Evolutionary conservation across 1,140 invertebrate species (phyloP).

Genomic region (Calliphora vicina): DNA sequence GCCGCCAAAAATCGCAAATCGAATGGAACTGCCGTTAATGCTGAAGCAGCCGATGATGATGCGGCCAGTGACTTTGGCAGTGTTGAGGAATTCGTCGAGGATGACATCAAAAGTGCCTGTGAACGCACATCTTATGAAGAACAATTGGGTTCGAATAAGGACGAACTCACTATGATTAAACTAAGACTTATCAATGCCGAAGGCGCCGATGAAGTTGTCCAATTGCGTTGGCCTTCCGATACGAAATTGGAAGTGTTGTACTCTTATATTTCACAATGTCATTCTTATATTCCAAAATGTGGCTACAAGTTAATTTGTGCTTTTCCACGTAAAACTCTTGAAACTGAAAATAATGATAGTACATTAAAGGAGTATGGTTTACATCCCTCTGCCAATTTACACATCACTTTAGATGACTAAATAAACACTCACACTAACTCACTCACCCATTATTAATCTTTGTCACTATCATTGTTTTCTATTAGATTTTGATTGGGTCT

Average conservation of each 20-base stretch:
- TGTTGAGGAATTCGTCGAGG: constrained; percentile 52
- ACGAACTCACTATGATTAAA: constrained; percentile 53
- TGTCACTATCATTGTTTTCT: background rate
- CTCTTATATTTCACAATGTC: constrained; percentile 55
- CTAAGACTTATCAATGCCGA: constrained; percentile 52
- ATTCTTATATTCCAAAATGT: constrained; percentile 55
- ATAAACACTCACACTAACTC: background rate
- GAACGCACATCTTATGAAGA: constrained; percentile 50
- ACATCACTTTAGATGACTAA: constrained; percentile 59
- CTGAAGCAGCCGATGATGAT: constrained; percentile 7
- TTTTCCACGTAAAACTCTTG: constrained; percentile 57
- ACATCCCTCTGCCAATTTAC: constrained; percentile 60
- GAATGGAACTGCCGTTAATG: background rate
- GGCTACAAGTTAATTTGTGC: constrained; percentile 61
- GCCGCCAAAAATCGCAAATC: constrained; percentile 38
- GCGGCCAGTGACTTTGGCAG: constrained; percentile 52
- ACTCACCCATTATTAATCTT: background rate
- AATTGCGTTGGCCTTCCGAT: constrained; percentile 59
- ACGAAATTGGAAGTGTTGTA: constrained; percentile 54
- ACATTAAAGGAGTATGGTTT: constrained; percentile 57
- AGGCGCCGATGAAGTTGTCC: constrained; percentile 55
- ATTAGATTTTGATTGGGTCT: background rate
- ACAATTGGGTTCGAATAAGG: constrained; percentile 47
- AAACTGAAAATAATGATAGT: constrained; percentile 49
- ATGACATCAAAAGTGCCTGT: constrained; percentile 47